phyloP scores from a whole-genome alignment of 1,140 invertebrate genomes.

The Calosoma granatense region DNA sequence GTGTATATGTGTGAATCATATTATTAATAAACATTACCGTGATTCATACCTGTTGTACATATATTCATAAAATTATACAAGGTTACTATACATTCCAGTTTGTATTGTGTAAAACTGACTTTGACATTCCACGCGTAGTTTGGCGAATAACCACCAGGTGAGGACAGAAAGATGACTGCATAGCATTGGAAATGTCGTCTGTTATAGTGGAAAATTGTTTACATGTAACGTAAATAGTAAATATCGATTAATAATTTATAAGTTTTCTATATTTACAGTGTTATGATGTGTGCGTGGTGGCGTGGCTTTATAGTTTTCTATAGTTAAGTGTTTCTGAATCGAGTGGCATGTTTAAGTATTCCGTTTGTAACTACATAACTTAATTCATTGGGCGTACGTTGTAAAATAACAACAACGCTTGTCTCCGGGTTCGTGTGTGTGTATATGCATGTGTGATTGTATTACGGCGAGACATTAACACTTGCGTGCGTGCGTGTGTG shows the following conservation, averaged over 20 bases:
- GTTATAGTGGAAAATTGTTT: not conserved
- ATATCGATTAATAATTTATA: not conserved
- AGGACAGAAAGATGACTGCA: not conserved
- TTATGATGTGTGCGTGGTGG: no score
- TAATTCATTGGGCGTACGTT: slow-evolving; percentile 4
- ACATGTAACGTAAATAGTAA: not conserved
- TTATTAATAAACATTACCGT: no score
- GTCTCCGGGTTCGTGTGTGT: no score
- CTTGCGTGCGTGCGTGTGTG: no score
- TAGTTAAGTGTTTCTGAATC: no score
- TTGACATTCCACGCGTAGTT: not conserved
- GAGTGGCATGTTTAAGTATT: not conserved
- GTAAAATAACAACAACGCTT: not conserved
- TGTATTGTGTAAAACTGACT: not conserved
- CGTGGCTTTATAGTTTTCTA: no score
- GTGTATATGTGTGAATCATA: no score
- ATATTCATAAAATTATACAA: no score
- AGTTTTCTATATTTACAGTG: no score
- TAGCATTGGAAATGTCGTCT: not conserved
- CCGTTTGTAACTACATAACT: not conserved
- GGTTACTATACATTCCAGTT: no score
- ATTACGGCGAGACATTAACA: not conserved
- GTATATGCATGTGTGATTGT: not conserved
- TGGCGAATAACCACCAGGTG: not conserved
- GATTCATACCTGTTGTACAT: no score